phyloP scores from a whole-genome alignment of 2,113 vertebrate species.

The Xenopus laevis region DNA sequence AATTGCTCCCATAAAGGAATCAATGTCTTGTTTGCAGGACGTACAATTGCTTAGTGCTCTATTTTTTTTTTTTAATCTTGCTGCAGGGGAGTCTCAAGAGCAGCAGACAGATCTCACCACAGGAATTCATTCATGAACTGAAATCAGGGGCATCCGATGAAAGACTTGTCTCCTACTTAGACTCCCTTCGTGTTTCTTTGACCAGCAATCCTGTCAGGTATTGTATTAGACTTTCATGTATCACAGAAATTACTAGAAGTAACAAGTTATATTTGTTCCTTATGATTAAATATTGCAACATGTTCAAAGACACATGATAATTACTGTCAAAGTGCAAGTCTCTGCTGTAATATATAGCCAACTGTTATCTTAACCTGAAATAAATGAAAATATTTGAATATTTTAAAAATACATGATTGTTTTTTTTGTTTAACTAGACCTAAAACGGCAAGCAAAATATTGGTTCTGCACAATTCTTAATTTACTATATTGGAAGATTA shows the following conservation, averaged over 20 bases:
- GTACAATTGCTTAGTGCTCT: slow-evolving; percentile 13
- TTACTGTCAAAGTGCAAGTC: background rate
- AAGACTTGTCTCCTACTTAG: slow-evolving; percentile 83
- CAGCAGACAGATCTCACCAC: slow-evolving; percentile 82
- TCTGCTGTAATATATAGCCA: background rate
- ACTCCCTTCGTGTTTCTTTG: slow-evolving; percentile 89
- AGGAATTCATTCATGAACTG: slow-evolving; percentile 90
- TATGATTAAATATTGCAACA: slow-evolving; percentile 33
- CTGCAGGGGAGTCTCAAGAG: slow-evolving; percentile 84
- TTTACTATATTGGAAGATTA: too few species aligned
- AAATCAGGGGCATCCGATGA: slow-evolving; percentile 84
- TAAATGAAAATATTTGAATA: too few species aligned
- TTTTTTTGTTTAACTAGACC: too few species aligned
- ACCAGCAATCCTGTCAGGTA: slow-evolving; percentile 98
- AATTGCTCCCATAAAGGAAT: too few species aligned
- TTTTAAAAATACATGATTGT: too few species aligned
- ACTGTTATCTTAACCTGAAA: too few species aligned
- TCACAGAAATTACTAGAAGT: background rate
- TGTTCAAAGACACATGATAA: background rate
- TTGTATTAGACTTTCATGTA: slow-evolving; percentile 15
- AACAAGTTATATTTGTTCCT: slow-evolving; percentile 38
- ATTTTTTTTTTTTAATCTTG: slow-evolving; percentile 32
- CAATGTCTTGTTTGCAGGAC: background rate
- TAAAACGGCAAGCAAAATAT: too few species aligned
- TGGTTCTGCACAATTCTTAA: too few species aligned